Evolutionary conservation across 2,113 vertebrate genomes (phyloP).

Genomic region (Emberiza fucata): DNA sequence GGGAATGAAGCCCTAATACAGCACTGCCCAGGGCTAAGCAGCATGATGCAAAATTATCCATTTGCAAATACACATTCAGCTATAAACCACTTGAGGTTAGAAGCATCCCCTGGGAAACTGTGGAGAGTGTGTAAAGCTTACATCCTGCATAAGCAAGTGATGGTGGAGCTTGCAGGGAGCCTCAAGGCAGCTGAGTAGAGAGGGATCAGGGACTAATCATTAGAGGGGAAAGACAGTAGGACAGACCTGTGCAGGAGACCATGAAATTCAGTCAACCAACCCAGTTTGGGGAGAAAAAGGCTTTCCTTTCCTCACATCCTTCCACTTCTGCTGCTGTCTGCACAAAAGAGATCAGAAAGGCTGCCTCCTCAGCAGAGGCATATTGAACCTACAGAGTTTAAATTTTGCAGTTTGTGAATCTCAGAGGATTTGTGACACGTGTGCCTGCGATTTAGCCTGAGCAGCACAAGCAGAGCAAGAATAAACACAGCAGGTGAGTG

Average conservation of each 20-base stretch:
- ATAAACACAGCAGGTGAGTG: background rate
- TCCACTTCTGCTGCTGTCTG: background rate
- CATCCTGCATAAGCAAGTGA: background rate
- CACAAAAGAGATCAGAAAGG: background rate
- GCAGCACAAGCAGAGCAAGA: background rate
- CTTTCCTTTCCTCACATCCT: background rate
- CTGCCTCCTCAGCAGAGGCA: background rate
- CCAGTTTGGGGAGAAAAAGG: background rate
- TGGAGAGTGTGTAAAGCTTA: background rate
- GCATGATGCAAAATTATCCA: slow-evolving; percentile 22
- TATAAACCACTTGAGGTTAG: background rate
- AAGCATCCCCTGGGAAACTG: background rate
- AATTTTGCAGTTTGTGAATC: background rate
- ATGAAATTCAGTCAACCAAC: background rate
- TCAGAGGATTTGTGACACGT: background rate
- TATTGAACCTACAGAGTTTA: background rate
- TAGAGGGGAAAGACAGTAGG: background rate
- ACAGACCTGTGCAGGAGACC: background rate
- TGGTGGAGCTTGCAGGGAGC: background rate
- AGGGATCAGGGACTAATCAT: background rate
- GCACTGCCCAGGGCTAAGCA: slow-evolving; percentile 21
- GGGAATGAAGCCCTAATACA: slow-evolving; percentile 19
- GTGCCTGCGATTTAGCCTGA: background rate
- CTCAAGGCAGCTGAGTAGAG: background rate
- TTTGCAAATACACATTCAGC: slow-evolving; percentile 47